Conservation (phyloP, 2,888 invertebrate species). For the Xestia sexstrigata region DNA sequence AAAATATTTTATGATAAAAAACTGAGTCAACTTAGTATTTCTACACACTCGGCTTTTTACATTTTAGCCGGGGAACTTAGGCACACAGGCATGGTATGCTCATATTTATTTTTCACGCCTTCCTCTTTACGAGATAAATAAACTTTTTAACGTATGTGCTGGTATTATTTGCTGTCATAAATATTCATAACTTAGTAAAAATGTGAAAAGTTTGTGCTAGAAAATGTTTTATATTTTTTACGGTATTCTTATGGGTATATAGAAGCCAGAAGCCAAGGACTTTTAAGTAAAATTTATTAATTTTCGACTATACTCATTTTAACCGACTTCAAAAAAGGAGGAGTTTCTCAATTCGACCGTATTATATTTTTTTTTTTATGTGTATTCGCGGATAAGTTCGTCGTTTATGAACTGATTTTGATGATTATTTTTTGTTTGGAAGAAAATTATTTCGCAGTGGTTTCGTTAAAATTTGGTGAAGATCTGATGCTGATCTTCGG, state of each 20-base stretch:
- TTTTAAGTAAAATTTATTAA: conserved; percentile 6
- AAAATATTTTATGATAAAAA: conserved; percentile 41
- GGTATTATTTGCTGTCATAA: conserved; percentile 51
- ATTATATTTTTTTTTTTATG: too few relatives aligned
- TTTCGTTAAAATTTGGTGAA: neutral
- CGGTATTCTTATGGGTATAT: conserved; percentile 7
- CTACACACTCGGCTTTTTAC: conserved; percentile 30
- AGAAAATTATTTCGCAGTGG: neutral
- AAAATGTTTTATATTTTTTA: conserved; percentile 30
- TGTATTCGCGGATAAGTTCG: too few relatives aligned
- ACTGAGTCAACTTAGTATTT: conserved; percentile 29
- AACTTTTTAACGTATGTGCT: conserved; percentile 50
- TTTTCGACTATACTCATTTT: neutral
- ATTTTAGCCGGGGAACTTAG: conserved; percentile 35
- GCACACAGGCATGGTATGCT: conserved; percentile 38
- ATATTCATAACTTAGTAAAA: conserved; percentile 55
- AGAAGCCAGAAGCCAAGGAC: neutral
- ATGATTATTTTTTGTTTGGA: neutral
- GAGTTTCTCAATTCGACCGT: too few relatives aligned
- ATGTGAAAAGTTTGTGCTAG: conserved; percentile 47
- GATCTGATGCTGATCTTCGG: neutral
- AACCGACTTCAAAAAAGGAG: too few relatives aligned
- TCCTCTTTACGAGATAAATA: conserved; percentile 52
- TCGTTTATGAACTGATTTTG: neutral
- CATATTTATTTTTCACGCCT: conserved; percentile 58